phyloP scores from a whole-genome alignment of 2,888 invertebrate genomes.

The Lumbricus terrestris region DNA sequence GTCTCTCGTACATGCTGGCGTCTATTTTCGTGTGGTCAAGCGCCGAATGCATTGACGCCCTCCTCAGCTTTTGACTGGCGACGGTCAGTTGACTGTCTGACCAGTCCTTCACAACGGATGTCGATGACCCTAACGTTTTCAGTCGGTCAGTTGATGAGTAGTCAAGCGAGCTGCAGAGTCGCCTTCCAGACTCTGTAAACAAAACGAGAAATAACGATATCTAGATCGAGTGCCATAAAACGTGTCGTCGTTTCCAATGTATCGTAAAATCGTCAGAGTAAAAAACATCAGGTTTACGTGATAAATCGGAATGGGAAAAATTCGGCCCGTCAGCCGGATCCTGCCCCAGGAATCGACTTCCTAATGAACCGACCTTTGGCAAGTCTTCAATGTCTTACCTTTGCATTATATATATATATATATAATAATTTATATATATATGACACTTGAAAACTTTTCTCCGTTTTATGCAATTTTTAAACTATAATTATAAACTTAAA shows the following conservation, averaged over 20 bases:
- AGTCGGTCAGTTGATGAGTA: slow-evolving; percentile 4
- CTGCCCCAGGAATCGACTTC: too few relatives aligned
- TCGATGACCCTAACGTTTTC: neutral
- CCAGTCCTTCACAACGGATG: neutral
- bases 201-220: neutral
- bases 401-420: too few relatives aligned
- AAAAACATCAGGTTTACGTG: neutral
- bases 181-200: neutral
- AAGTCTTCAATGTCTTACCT: too few relatives aligned
- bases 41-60: slow-evolving; percentile 12
- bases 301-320: too few relatives aligned
- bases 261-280: too few relatives aligned
- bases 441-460: too few relatives aligned
- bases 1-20: slow-evolving; percentile 17
- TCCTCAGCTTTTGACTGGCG: neutral
- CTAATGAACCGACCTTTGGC: too few relatives aligned
- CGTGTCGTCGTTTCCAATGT: too few relatives aligned
- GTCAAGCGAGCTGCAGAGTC: neutral
- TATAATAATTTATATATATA: too few relatives aligned
- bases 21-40: slow-evolving; percentile 10
- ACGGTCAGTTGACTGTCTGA: slow-evolving; percentile 4
- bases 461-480: too few relatives aligned
- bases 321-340: too few relatives aligned
- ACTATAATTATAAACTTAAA: too few relatives aligned
- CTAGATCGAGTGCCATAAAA: neutral